phyloP scores from a whole-genome alignment of 2,113 vertebrate species.

The Plecturocebus donacophilus region DNA sequence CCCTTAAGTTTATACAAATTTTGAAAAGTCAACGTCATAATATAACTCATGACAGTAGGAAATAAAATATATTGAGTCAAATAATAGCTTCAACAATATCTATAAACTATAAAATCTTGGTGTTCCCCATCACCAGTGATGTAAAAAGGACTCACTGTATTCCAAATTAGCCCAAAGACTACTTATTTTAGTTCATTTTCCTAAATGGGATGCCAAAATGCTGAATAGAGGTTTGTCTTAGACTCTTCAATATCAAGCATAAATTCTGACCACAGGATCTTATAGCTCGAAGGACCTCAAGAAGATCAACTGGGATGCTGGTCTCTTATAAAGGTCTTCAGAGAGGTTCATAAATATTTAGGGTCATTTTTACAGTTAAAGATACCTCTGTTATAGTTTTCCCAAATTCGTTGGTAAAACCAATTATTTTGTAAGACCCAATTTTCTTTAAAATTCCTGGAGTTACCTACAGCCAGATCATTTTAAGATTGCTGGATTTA shows the following conservation, averaged over 20 bases:
- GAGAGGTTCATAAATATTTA: background rate
- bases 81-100: background rate
- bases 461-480: background rate
- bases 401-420: background rate
- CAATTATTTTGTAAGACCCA: background rate
- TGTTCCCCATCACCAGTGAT: background rate
- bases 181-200: background rate
- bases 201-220: background rate
- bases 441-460: background rate
- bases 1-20: no score
- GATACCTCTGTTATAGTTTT: background rate
- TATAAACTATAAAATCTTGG: background rate
- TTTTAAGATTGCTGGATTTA: constrained; percentile 31
- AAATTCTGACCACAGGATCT: background rate
- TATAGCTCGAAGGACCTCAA: background rate
- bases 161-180: background rate
- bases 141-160: background rate
- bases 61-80: background rate
- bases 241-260: background rate
- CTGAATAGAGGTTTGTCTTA: background rate
- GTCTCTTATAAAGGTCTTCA: constrained; percentile 28
- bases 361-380: background rate
- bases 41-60: background rate
- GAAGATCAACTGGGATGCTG: background rate
- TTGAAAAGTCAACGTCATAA: background rate